Base-by-base conservation (phyloP, 2,113 vertebrate species). In the Cervus canadensis region DNA sequence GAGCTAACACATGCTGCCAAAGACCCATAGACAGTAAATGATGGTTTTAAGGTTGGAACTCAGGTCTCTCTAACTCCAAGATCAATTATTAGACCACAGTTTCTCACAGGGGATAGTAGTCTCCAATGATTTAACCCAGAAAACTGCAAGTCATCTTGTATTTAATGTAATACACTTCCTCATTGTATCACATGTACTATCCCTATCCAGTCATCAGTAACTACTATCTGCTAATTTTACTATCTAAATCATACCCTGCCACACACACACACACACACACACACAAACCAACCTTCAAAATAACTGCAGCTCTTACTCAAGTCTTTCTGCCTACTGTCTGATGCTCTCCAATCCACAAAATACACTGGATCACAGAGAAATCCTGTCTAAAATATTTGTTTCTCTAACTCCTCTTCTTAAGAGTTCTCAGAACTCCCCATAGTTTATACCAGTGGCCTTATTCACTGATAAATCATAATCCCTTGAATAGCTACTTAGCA, bases 91-190 rank as follows among this genome's bases (percentile, higher is more conserved):
- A 87, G 8, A 88, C 52, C 36, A 57, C 40, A 57, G 33, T 94
- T 95, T 90, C 52, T 96, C 85, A 85, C 19, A 57, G 11, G 48
- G 76, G 52, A 79, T 83, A 52, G 25, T 36, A 97, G n/a, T 92
- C 33, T 50, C 62, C 11, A 62, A 23, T 96, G 85, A 97, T 48
- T 95, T 50, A 94, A 87, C 17, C 3, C 40, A 74, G 50, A 92
- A 95, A 96, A 81, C 30, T 28, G 74, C 40, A 59, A 92, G 30
- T 92, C 43, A 54, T 87, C 45, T 50, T 78, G 23, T 10, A 90
- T 15, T 95, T 87, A 76, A 59, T 96, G 43, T 89, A 97, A 76
- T 76, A 54, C 3, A 48, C 25, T 60, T 97, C 25, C n/a, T 96
- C 54, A 92, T 9, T 52, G 81, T 48, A 94, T 60, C 50, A 33